A percentile compares a stretch with the other conserved stretches of the same genome.
Conservation (phyloP, 2,797 vertebrate genomes). For the Rallus crepitans region DNA sequence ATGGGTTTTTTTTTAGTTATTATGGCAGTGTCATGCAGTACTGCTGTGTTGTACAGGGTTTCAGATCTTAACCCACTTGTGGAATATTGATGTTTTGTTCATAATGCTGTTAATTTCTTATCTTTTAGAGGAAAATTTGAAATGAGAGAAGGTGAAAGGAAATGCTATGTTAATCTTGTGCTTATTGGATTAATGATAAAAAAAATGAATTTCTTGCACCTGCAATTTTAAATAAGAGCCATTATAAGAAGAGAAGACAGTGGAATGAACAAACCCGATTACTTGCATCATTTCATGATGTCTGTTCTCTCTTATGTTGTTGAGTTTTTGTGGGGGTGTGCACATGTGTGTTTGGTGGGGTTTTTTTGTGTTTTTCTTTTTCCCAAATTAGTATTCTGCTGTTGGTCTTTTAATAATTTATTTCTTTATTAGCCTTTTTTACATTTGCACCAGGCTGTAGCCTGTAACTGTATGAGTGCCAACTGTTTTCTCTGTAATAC, state of each 20-base stretch:
- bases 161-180: neutral
- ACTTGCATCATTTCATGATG: neutral
- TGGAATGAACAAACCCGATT: neutral
- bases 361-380: neutral
- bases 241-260: neutral
- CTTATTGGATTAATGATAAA: neutral
- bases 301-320: neutral
- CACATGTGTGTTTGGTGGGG: too few species aligned
- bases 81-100: neutral
- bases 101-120: neutral
- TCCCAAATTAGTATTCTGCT: neutral
- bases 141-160: neutral
- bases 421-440: neutral
- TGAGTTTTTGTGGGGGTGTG: too few species aligned
- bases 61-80: neutral
- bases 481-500: neutral
- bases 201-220: neutral
- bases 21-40: neutral
- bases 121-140: neutral
- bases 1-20: too few species aligned
- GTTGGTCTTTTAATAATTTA: neutral
- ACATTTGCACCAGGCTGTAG: neutral
- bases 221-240: neutral
- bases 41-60: neutral
- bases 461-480: neutral